Evolutionary conservation across 2,888 invertebrate genomes (phyloP).

Genomic region (Thymelicus sylvestris): DNA sequence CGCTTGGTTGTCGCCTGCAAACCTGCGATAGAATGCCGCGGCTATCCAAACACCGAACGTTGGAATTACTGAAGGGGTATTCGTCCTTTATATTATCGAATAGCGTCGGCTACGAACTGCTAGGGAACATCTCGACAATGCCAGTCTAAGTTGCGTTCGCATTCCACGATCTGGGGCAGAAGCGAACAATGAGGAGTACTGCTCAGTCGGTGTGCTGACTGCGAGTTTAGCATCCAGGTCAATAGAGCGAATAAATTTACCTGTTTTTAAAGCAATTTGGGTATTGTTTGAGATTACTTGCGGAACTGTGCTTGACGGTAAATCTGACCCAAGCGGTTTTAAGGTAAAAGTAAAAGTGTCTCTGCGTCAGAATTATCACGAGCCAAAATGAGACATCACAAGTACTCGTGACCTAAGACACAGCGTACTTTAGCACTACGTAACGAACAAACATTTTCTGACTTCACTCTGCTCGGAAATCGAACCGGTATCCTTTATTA

Average conservation of each 20-base stretch:
- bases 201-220: slow-evolving; percentile 68
- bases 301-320: background rate
- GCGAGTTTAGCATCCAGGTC: slow-evolving; percentile 71
- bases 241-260: slow-evolving; percentile 69
- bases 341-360: too few relatives aligned
- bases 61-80: slow-evolving; percentile 38
- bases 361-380: too few relatives aligned
- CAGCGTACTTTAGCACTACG: too few relatives aligned
- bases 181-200: slow-evolving; percentile 72
- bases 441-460: too few relatives aligned
- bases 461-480: too few relatives aligned
- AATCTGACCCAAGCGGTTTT: background rate
- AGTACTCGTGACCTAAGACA: too few relatives aligned
- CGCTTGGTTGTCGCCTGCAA: background rate
- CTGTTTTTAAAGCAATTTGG: slow-evolving; percentile 52
- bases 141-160: slow-evolving; percentile 76
- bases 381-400: too few relatives aligned
- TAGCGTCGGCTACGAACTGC: slow-evolving; percentile 45
- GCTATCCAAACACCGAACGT: slow-evolving; percentile 30
- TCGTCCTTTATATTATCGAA: slow-evolving; percentile 43
- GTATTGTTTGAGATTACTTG: slow-evolving; percentile 22
- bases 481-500: too few relatives aligned
- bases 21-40: background rate
- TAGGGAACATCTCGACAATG: slow-evolving; percentile 71
- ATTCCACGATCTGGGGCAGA: slow-evolving; percentile 77